Conservation (phyloP, 92 coral and sea anemone species). For the Epizoanthus stellaris region DNA sequence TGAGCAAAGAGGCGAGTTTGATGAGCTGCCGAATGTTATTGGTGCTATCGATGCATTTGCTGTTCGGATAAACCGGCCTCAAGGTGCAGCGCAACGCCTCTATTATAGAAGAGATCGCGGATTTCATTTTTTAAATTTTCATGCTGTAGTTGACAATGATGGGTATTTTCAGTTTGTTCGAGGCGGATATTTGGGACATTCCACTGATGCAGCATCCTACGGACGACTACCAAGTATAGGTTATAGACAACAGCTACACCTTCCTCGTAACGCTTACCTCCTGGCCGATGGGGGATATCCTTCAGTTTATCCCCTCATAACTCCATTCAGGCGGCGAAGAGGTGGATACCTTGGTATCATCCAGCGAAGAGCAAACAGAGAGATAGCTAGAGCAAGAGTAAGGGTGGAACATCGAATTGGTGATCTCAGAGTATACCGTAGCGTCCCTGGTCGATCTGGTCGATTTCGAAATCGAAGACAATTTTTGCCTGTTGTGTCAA, state of each 20-base stretch:
- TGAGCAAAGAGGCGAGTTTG: neutral
- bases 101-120: constrained; percentile 45
- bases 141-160: neutral
- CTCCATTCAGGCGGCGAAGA: constrained; percentile 35
- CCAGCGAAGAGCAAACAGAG: too few species aligned
- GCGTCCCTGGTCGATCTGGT: too few species aligned
- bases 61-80: neutral
- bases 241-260: constrained; percentile 4
- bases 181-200: constrained; percentile 13
- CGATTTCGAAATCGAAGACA: constrained; percentile 9
- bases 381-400: too few species aligned
- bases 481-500: constrained; percentile 22
- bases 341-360: too few species aligned
- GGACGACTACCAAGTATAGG: neutral
- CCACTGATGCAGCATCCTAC: constrained; percentile 38
- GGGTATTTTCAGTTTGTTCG: too few species aligned
- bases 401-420: too few species aligned
- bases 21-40: constrained; percentile 32
- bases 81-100: neutral
- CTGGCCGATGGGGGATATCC: constrained; percentile 65
- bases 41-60: constrained; percentile 42
- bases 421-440: too few species aligned
- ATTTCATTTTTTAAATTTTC: constrained; percentile 43
- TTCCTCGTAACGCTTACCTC: constrained; percentile 23
- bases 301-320: constrained; percentile 51